A percentile compares a stretch with the other conserved stretches of the same genome.
These are phyloP conservation scores for Philopotamus ludificatus DNA, from an alignment of 1,140 invertebrate species.

Conservation along the genomic window DNA sequence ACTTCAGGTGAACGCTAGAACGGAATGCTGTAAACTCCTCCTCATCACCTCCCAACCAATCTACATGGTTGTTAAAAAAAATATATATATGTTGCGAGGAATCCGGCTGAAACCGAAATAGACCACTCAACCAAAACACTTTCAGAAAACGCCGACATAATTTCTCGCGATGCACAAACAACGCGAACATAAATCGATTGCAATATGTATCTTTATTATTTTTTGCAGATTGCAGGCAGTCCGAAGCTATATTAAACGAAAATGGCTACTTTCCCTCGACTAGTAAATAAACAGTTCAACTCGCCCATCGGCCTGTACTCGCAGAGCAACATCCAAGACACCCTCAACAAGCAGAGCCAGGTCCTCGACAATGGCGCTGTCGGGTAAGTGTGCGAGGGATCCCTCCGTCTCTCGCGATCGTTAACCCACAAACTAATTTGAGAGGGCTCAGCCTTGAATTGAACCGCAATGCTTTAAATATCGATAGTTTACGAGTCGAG, in stretches of 20 bases:
- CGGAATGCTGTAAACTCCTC: background rate
- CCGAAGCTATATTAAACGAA: constrained; percentile 42
- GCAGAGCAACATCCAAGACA: constrained; percentile 75
- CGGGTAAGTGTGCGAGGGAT: constrained; percentile 60
- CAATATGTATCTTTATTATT: background rate
- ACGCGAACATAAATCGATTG: background rate
- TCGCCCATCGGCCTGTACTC: constrained; percentile 86
- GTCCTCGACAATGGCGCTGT: constrained; percentile 73
- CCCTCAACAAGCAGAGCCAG: constrained; percentile 74
- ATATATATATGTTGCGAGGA: background rate
- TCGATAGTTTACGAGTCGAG: too few relatives aligned
- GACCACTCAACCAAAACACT: constrained; percentile 7
- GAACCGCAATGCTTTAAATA: too few relatives aligned
- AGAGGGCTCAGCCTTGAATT: too few relatives aligned
- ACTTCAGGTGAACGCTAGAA: constrained; percentile 5
- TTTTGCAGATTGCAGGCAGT: constrained; percentile 17
- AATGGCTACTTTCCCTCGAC: constrained; percentile 61
- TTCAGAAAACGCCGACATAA: background rate
- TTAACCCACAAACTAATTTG: too few relatives aligned
- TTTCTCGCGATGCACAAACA: background rate
- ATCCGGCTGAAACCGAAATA: constrained; percentile 12
- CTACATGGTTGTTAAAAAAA: background rate
- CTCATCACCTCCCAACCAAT: background rate
- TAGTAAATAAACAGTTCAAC: constrained; percentile 88
- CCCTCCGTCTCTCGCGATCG: too few relatives aligned